A percentile compares a stretch with the other conserved stretches of the same genome.
These are phyloP conservation scores for Papilio polyxenes DNA, from an alignment of 1,140 invertebrate species.

Conservation along the genomic window DNA sequence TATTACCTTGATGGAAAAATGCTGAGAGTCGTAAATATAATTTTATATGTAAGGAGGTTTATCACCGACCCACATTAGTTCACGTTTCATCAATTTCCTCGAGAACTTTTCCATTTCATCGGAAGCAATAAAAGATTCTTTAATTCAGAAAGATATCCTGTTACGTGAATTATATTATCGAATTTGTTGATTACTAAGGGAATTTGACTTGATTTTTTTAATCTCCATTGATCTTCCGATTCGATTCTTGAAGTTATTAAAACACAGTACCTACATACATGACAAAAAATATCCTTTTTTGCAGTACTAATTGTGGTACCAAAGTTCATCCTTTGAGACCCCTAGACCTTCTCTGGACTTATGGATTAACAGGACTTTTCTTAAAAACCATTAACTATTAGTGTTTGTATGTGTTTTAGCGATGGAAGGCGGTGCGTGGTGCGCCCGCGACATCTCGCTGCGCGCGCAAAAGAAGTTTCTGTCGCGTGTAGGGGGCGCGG, in stretches of 20 bases:
- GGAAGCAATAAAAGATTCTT: slow-evolving; percentile 13
- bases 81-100: slow-evolving; percentile 18
- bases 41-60: slow-evolving; percentile 18
- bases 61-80: slow-evolving; percentile 7
- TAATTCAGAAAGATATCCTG: background rate
- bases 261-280: no score
- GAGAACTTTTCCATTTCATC: slow-evolving; percentile 8
- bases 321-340: background rate
- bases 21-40: slow-evolving; percentile 9
- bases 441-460: slow-evolving; percentile 93
- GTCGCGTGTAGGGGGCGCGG: slow-evolving; percentile 95
- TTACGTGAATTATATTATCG: background rate
- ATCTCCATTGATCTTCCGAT: no score
- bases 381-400: background rate
- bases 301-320: background rate
- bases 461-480: slow-evolving; percentile 98
- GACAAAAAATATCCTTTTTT: background rate
- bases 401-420: slow-evolving; percentile 49
- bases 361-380: background rate
- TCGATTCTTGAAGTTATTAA: no score
- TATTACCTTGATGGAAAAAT: background rate
- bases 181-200: background rate
- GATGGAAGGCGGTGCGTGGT: slow-evolving; percentile 81
- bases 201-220: background rate
- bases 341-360: background rate